These are phyloP conservation scores for Pristiophorus japonicus DNA, from an alignment of 2,113 vertebrate genomes.

Conservation along the genomic window DNA sequence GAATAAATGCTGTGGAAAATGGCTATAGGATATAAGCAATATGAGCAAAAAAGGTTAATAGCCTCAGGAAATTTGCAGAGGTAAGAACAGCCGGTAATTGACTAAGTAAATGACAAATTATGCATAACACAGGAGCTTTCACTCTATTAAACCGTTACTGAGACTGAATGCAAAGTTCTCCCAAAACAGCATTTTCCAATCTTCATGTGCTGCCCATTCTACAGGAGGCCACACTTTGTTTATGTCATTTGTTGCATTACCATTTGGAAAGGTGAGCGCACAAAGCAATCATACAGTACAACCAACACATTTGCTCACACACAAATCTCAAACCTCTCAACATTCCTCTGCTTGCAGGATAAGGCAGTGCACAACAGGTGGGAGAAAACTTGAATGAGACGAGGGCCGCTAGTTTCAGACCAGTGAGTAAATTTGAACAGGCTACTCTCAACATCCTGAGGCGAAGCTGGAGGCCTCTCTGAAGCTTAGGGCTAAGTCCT, in stretches of 20 bases:
- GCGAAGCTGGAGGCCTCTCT: not conserved
- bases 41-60: not conserved
- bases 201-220: not conserved
- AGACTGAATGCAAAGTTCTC: not conserved
- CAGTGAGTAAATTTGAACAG: not conserved
- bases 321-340: not conserved
- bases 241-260: not conserved
- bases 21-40: not conserved
- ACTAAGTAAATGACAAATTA: not conserved
- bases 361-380: not conserved
- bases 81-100: not conserved
- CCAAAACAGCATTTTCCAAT: not conserved
- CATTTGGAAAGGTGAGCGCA: not conserved
- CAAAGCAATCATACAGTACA: not conserved
- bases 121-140: not conserved
- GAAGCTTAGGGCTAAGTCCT: not conserved
- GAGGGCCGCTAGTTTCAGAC: not conserved
- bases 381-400: not conserved
- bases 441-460: not conserved
- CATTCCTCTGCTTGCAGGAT: not conserved
- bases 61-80: not conserved
- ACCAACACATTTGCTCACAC: not conserved
- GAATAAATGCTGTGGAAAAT: not conserved
- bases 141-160: not conserved
- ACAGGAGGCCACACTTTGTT: not conserved